These are phyloP conservation scores for Halocynthia aurantium DNA, from an alignment of 23 tunicate genomes.

Conservation along the genomic window DNA sequence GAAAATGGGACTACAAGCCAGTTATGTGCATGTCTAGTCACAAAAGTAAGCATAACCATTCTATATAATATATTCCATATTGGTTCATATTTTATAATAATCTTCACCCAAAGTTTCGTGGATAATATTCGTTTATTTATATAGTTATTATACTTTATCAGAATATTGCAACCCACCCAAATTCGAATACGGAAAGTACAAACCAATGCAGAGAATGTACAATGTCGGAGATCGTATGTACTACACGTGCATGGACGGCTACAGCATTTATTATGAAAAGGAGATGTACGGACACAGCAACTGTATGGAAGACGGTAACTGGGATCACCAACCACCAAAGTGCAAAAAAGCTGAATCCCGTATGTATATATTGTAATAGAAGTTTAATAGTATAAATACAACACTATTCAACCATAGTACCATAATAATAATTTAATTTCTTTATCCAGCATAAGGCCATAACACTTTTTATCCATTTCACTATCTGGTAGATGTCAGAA, in stretches of 20 bases:
- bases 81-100: too few species aligned
- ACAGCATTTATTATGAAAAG: not conserved
- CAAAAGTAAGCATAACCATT: slow-evolving; percentile 6
- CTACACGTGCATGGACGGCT: slow-evolving; percentile 1
- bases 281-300: slow-evolving; percentile 9
- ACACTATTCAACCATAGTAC: too few species aligned
- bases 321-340: not conserved
- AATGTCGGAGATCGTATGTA: slow-evolving; percentile 11
- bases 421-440: too few species aligned
- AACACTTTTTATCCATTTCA: too few species aligned
- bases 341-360: not conserved
- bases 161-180: slow-evolving; percentile 19
- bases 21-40: slow-evolving; percentile 16
- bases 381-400: too few species aligned
- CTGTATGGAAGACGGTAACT: slow-evolving; percentile 9
- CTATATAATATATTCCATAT: too few species aligned
- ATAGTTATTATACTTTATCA: not conserved
- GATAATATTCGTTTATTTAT: not conserved
- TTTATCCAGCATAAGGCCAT: too few species aligned
- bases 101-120: not conserved
- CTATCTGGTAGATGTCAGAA: too few species aligned
- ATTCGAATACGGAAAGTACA: slow-evolving; percentile 13
- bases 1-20: slow-evolving; percentile 4
- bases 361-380: too few species aligned
- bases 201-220: slow-evolving; percentile 12